These are phyloP conservation scores for Stegophylla sp. DNA, from an alignment of 2,888 invertebrate species.

Conservation along the genomic window DNA sequence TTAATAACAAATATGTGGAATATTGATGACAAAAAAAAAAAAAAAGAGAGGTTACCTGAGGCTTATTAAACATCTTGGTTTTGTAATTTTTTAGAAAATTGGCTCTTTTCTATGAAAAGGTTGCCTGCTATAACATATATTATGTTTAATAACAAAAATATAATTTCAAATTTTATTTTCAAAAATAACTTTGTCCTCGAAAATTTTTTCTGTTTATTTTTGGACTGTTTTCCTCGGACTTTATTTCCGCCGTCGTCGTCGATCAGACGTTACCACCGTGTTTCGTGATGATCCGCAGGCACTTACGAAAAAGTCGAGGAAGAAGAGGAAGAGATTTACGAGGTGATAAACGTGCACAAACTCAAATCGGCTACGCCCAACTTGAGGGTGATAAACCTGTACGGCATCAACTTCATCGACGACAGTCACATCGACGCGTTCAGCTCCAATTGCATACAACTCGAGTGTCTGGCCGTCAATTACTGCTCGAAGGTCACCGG, in stretches of 20 bases:
- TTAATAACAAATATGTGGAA: no score
- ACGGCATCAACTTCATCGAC: constrained; percentile 97
- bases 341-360: constrained; percentile 98
- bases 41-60: no score
- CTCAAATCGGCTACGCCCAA: constrained; percentile 98
- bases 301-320: constrained; percentile 98
- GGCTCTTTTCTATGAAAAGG: no score
- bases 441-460: constrained; percentile 91
- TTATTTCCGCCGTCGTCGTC: background rate
- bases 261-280: background rate
- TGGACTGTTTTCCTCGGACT: background rate
- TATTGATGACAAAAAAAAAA: no score
- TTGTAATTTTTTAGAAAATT: no score
- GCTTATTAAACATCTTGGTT: no score
- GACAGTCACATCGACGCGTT: constrained; percentile 99
- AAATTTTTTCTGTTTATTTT: background rate
- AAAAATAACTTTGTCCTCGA: no score
- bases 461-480: constrained; percentile 96
- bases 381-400: constrained; percentile 94
- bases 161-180: no score
- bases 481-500: constrained; percentile 97
- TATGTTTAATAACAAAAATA: no score
- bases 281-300: constrained; percentile 67
- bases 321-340: constrained; percentile 99
- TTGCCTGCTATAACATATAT: no score